Evolutionary conservation across 2,113 vertebrate species (phyloP), one percentile per base, ranked within the genome.

Genomic region (Diadophis punctatus): DNA sequence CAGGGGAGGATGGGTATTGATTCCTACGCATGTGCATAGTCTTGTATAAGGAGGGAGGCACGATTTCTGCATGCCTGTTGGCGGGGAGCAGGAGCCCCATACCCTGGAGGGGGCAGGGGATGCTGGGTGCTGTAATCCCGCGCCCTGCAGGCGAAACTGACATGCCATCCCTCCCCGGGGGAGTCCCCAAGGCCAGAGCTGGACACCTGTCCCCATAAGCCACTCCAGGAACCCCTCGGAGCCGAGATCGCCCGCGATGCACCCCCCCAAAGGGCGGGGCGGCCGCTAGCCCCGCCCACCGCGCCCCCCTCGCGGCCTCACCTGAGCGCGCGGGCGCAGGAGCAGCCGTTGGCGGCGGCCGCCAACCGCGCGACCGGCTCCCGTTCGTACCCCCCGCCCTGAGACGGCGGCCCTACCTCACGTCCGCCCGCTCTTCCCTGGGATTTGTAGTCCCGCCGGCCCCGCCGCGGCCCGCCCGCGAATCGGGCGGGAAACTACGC

Each of bases 301-400:
- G 25, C 86, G 51, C 0, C 74, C 3, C 14, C 56, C 53, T 0
- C 20, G 18, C 88, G 0, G 12, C 90, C 95, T 94, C 14, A 96
- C 95, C 96, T 95, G 63, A 48, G 27, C 23, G 11, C 55, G 3
- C 46, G 1, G 11, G n/a, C 93, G 0, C 84, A 90, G 68, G 68
- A 80, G 1, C 52, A 88, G 8, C 1, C 91, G 30, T 85, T 89
- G 25, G 43, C 68, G 14, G 55, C 87, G 46, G 55, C 68, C 52
- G 22, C 91, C 87, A 63, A 80, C 60, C 27, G 25, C 96, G n/a
- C 96, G 39, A 88, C 94, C 93, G 96, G 91, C 94, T 96, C 96
- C 94, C 95, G 86, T 96, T 97, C 95, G 96, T 96, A 95, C 96
- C 96, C 96, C 96, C 96, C 96, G 96, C 96, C 96, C 96, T 96